phyloP scores from a whole-genome alignment of 2,113 vertebrate genomes.

The Rana temporaria region DNA sequence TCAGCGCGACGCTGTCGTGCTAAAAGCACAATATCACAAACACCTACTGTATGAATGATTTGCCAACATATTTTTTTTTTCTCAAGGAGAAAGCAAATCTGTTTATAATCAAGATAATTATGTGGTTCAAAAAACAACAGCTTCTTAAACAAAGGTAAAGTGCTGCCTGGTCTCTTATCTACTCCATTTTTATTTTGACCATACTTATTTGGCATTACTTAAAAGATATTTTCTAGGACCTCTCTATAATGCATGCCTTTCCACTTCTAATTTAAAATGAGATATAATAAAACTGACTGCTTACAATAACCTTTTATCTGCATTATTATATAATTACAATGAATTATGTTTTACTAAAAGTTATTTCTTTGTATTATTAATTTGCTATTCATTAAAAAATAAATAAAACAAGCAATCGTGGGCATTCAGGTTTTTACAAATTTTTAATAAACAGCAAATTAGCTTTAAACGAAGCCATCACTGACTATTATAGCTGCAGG shows the following conservation, averaged over 20 bases:
- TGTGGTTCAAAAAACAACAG: constrained; percentile 12
- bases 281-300: background rate
- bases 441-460: too few relatives aligned
- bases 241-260: background rate
- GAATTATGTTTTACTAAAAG: background rate
- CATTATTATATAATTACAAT: background rate
- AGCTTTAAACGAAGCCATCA: too few relatives aligned
- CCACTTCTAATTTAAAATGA: background rate
- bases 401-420: too few relatives aligned
- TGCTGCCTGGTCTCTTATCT: constrained; percentile 18
- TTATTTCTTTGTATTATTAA: too few relatives aligned
- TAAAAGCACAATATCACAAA: too few relatives aligned
- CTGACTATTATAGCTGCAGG: too few relatives aligned
- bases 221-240: background rate
- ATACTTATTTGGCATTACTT: background rate
- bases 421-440: too few relatives aligned
- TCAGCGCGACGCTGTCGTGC: too few relatives aligned
- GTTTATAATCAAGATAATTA: constrained; percentile 24
- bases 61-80: background rate
- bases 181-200: background rate
- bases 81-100: background rate
- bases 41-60: constrained; percentile 20
- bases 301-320: background rate
- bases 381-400: too few relatives aligned
- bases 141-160: background rate